Evolutionary conservation across 2,888 invertebrate species (phyloP), one percentile per base, ranked within the genome.

Genomic region (Tetropium fuscum): DNA sequence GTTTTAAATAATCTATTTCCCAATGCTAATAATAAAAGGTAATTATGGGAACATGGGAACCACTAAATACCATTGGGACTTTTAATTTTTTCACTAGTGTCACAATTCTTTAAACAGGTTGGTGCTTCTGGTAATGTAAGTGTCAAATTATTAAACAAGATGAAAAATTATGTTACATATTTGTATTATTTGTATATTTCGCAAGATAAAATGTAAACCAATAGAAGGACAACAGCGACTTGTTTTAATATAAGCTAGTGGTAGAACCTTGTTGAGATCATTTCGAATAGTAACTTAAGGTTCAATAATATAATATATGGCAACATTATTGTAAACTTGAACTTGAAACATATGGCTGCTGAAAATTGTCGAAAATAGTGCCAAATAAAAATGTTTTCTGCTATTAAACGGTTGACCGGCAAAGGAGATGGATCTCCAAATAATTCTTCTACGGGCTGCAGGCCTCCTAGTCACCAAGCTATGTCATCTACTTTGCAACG

Each of bases 401-500:
- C 92, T 16, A 84, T 93, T 19, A 92, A 92, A 80, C 87, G 92
- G 79, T 82, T 92, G 66, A 84, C 92, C 55, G 88, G 88, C 62
- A 88, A 88, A 76, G 86, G 86, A 54, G 91, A 91, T 83, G 87
- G 84, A 41, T 71, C 80, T 32, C 83, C 86, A 64, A 85, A 75
- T 56, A 78, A 75, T 72, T 76, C 84, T 65, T 78, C 84, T 55
- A 82, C 84, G 40, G 83, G 84, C 19, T 80, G 85, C 61, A 86
- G 89, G 32, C 83, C 86, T 30, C 85, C 86, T 13, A 85, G 87
- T 48, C 87, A 87, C 75, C 88, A 88, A 71, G 82, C 88, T 4
- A 94, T 95, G 91, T 92, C 94, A 54, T 88, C 91, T 22, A 90
- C 91, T 36, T 84, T 98, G 51, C 97, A 97, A 81, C 90, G 91